phyloP scores from a whole-genome alignment of 2,888 invertebrate species.

The Orchestes rusci region DNA sequence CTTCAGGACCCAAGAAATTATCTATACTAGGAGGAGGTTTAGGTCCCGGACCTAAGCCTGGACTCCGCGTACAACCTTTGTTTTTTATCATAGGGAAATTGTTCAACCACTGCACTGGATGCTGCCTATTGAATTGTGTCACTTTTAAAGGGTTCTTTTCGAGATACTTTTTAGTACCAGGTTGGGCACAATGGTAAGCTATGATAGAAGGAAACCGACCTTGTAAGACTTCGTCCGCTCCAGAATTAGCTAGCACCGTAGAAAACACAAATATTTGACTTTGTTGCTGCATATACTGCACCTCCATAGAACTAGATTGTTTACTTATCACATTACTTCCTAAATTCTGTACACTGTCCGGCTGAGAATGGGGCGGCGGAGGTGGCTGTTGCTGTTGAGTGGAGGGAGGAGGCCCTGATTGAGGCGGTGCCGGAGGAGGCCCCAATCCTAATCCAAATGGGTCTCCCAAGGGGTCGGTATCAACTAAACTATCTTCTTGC shows the following conservation, averaged over 20 bases:
- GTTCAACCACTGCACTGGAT: conserved; percentile 73
- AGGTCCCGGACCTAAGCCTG: conserved; percentile 41
- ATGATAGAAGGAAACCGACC: conserved; percentile 89
- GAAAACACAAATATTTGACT: conserved; percentile 98
- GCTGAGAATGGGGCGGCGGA: conserved; percentile 42
- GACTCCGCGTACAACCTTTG: conserved; percentile 54
- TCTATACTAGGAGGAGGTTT: conserved; percentile 39
- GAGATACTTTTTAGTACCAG: conserved; percentile 88
- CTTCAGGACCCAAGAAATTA: conserved; percentile 41
- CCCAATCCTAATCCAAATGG: conserved; percentile 39
- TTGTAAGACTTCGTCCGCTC: conserved; percentile 84
- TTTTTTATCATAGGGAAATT: conserved; percentile 70
- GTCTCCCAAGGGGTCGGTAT: conserved; percentile 40
- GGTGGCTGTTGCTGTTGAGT: conserved; percentile 33
- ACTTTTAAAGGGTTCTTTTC: conserved; percentile 89
- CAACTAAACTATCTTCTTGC: conserved; percentile 41
- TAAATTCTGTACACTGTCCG: conserved; percentile 64
- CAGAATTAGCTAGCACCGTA: conserved; percentile 87
- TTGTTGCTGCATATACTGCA: conserved; percentile 89
- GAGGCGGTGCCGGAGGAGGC: too few relatives aligned
- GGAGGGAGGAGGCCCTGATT: conserved; percentile 19
- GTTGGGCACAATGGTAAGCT: conserved; percentile 92
- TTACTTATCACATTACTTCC: conserved; percentile 73
- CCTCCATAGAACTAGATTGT: conserved; percentile 74
- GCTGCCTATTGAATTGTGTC: conserved; percentile 78